Base-by-base conservation (phyloP, 2,888 invertebrate species). In the Odontocerum albicorne region DNA sequence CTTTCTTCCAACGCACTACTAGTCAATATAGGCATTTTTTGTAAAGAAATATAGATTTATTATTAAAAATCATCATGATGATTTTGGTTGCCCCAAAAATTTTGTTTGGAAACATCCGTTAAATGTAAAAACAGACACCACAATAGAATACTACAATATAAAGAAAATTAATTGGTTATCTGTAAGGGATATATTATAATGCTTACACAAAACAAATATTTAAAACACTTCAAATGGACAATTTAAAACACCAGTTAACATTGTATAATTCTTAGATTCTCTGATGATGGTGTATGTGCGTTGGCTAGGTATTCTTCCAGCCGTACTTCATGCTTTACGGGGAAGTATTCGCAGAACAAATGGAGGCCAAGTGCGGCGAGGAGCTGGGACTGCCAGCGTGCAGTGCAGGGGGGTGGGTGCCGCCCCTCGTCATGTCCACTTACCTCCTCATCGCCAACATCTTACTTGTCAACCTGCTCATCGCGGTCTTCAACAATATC, bases 321-420 rank as follows among this genome's bases (percentile, higher is more conserved):
- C 98, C 93, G 15, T 99, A 99, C 75, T 98, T 97, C 77, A 99
- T 98, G 98, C 83, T 99, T 70, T 99, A 99, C 75, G 98, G 99
- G 65, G 98, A 99, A 78, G 92, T 98, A 63, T 98, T 96, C 73
- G 97, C 97, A 17, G 95, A 92, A 69, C 90, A 92, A 69, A 97
- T 98, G 73, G 94, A 96, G 68, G 95, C 94, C 17, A 86, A 88
- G 3, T 95, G 95, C 68, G 92, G 91, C n/a, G 81, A 83, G 60
- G 81, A 83, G 60, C 84, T 85, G 1, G 84, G 83, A 21, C 84
- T 86, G 69, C 78, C 81, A 52, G 80, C 84, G 27, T 94, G 94
- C 72, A 82, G 87, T 58, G 87, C 91, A 44, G 94, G 94, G 43
- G 86, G 89, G 67, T 99, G 97, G 96, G 89, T 99, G 58, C 92